Percentiles rank a stretch among this genome's conserved stretches.
phyloP scores from a whole-genome alignment of 2,797 vertebrate genomes.

The Cynopterus sphinx region DNA sequence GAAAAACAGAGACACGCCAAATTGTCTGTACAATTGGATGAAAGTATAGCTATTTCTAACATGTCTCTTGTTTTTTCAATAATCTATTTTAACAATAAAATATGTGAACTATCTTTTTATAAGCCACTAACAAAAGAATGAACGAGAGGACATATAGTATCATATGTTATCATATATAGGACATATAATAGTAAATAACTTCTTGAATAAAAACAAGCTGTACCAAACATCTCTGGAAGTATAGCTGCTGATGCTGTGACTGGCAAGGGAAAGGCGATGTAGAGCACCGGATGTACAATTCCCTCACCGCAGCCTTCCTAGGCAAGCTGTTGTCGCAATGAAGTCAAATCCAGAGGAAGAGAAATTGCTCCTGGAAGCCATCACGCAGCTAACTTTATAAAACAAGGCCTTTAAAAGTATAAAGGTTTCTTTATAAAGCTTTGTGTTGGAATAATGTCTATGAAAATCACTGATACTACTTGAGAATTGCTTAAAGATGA shows the following conservation, averaged over 20 bases:
- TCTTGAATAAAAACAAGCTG: not conserved
- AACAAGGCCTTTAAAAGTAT: not conserved
- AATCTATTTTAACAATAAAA: conserved; percentile 2
- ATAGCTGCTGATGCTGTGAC: not conserved
- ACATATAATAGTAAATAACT: not conserved
- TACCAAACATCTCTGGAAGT: not conserved
- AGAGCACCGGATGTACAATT: accelerated
- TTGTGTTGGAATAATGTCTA: not conserved
- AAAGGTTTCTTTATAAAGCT: not conserved
- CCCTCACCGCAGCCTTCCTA: not conserved
- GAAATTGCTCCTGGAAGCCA: not conserved
- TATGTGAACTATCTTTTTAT: not conserved
- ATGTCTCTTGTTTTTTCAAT: not conserved
- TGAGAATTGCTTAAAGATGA: not conserved
- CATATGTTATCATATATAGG: too few relatives aligned
- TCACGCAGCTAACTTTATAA: not conserved
- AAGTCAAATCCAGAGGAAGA: not conserved
- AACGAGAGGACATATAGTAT: not conserved
- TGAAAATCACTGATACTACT: not conserved
- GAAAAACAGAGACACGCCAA: not conserved
- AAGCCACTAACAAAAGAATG: not conserved
- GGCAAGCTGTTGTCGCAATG: not conserved
- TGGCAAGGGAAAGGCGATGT: too few relatives aligned
- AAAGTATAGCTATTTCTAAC: not conserved
- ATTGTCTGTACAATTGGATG: not conserved